phyloP scores from a whole-genome alignment of 1,140 invertebrate species.

The Agrilus planipennis region DNA sequence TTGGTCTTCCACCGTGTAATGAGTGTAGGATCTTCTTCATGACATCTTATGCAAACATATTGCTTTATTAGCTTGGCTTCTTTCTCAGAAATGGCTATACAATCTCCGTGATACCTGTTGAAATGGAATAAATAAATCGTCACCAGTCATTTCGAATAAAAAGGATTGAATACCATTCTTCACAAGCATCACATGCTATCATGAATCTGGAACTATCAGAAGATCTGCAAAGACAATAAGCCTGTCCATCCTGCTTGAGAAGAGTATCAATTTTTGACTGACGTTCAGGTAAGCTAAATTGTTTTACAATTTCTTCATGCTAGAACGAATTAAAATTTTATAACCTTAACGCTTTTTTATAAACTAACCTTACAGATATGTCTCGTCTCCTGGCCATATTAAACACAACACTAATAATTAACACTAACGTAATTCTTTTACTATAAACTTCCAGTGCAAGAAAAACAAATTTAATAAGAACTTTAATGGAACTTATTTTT shows the following conservation, averaged over 20 bases:
- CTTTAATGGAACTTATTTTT: no score
- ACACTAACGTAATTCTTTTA: no score
- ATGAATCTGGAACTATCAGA: slow-evolving; percentile 90
- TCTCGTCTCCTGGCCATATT: slow-evolving; percentile 19
- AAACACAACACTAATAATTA: no score
- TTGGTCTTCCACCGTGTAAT: slow-evolving; percentile 69
- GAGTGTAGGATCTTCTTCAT: slow-evolving; percentile 68
- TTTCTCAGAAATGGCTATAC: slow-evolving; percentile 87
- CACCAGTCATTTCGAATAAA: not conserved
- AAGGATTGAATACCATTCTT: slow-evolving; percentile 63
- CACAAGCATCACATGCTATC: slow-evolving; percentile 95
- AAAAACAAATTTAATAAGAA: no score
- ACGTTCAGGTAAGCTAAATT: slow-evolving; percentile 78
- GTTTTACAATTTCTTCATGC: slow-evolving; percentile 83
- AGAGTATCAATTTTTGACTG: slow-evolving; percentile 85
- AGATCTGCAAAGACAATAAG: slow-evolving; percentile 90
- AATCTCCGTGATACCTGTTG: slow-evolving; percentile 80
- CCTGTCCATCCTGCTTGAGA: slow-evolving; percentile 75
- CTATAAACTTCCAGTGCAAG: no score
- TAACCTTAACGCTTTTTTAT: slow-evolving; percentile 1
- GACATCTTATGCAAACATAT: slow-evolving; percentile 81
- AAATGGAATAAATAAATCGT: not conserved
- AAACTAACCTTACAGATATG: slow-evolving; percentile 15
- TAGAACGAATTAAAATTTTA: slow-evolving; percentile 31
- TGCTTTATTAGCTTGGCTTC: slow-evolving; percentile 88